These are phyloP conservation scores for Mya arenaria DNA, from an alignment of 1,140 invertebrate species.

Conservation along the genomic window DNA sequence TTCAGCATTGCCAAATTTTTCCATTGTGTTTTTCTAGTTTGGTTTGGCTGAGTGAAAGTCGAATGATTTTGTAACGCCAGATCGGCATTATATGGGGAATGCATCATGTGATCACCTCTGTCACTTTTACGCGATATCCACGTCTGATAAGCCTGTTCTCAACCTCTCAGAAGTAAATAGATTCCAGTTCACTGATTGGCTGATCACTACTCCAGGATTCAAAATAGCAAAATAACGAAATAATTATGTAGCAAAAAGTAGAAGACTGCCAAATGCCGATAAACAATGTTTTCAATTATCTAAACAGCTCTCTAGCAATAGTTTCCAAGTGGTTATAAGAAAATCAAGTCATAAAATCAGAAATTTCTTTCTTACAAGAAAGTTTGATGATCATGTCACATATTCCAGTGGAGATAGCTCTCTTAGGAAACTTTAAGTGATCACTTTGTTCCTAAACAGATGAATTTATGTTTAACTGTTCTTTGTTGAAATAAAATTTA, in stretches of 20 bases:
- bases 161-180: slow-evolving; percentile 50
- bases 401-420: too few relatives aligned
- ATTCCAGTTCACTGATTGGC: slow-evolving; percentile 45
- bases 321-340: slow-evolving; percentile 34
- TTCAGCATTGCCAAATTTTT: slow-evolving; percentile 51
- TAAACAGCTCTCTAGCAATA: slow-evolving; percentile 33
- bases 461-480: too few relatives aligned
- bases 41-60: slow-evolving; percentile 35
- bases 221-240: too few relatives aligned
- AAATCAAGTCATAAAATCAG: too few relatives aligned
- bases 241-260: slow-evolving; percentile 35
- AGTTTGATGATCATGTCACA: too few relatives aligned
- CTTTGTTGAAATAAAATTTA: too few relatives aligned
- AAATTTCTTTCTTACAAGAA: too few relatives aligned
- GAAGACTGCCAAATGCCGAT: slow-evolving; percentile 26
- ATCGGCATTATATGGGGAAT: slow-evolving; percentile 50
- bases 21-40: slow-evolving; percentile 11
- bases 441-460: too few relatives aligned
- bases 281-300: slow-evolving; percentile 56
- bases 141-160: slow-evolving; percentile 44
- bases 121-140: slow-evolving; percentile 53
- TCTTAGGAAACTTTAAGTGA: too few relatives aligned
- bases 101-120: slow-evolving; percentile 44
- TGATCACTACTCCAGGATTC: slow-evolving; percentile 49
- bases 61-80: slow-evolving; percentile 43